These are phyloP conservation scores for Sylvilagus floridanus DNA, from an alignment of 2,797 vertebrate species.

Conservation along the genomic window DNA sequence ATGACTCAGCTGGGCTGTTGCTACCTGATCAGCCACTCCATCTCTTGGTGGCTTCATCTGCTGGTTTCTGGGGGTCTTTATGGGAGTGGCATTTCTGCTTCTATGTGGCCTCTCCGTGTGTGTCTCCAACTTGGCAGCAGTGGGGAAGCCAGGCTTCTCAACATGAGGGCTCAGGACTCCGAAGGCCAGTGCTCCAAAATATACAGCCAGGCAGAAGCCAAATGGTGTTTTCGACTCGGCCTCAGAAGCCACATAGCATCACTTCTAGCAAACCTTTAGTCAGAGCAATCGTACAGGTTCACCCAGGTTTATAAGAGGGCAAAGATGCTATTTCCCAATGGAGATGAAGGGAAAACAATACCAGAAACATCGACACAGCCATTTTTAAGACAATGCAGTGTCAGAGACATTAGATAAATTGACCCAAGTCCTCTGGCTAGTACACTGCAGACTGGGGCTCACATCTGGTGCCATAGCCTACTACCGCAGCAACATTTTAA, in stretches of 20 bases:
- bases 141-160: not conserved
- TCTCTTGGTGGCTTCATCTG: not conserved
- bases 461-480: not conserved
- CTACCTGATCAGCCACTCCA: not conserved
- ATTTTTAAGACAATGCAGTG: not conserved
- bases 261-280: not conserved
- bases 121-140: not conserved
- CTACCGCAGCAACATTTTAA: not conserved
- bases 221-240: not conserved
- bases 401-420: not conserved
- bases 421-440: not conserved
- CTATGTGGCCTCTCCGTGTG: not conserved
- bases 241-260: not conserved
- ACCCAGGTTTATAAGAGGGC: not conserved
- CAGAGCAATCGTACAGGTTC: not conserved
- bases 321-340: not conserved
- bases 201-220: not conserved
- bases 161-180: not conserved
- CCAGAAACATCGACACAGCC: not conserved
- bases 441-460: not conserved
- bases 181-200: not conserved
- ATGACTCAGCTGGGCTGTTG: not conserved
- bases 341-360: not conserved
- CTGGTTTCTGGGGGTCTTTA: not conserved
- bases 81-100: not conserved